Percentiles rank a stretch among this genome's conserved stretches.
These are phyloP conservation scores for Acanthosoma haemorrhoidale DNA, from an alignment of 2,888 invertebrate species.

Conservation along the genomic window DNA sequence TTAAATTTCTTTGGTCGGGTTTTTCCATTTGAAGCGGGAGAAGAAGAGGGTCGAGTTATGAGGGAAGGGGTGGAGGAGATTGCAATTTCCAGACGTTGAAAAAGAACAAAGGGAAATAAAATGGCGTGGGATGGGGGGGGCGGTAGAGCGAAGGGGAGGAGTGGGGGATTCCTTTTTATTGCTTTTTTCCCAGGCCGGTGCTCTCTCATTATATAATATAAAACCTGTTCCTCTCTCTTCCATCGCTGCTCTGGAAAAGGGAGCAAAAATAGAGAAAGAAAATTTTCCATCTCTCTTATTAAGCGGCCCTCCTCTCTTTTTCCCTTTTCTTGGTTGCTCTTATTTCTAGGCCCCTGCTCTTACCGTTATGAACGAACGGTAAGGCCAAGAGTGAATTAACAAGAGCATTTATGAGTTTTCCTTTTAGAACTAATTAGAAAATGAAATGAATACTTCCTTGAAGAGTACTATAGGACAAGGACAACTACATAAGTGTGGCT, in stretches of 20 bases:
- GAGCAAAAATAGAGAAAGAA: conserved; percentile 21
- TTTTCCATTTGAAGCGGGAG: conserved; percentile 20
- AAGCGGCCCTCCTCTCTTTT: conserved; percentile 19
- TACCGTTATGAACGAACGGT: background rate
- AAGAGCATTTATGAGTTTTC: background rate
- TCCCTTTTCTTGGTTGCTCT: background rate
- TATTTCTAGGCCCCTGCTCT: conserved; percentile 9
- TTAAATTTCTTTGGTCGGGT: conserved; percentile 16
- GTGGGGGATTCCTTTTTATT: conserved; percentile 35
- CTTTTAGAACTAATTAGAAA: conserved; percentile 2
- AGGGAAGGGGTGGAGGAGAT: conserved; percentile 29
- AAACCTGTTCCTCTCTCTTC: conserved; percentile 33
- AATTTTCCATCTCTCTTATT: conserved; percentile 37
- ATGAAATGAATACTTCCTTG: background rate
- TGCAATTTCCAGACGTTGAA: conserved; percentile 40
- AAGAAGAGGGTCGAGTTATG: conserved; percentile 25
- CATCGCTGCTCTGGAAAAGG: background rate
- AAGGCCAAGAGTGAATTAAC: background rate
- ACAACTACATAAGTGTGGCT: too few species aligned
- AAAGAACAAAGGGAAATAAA: conserved; percentile 41
- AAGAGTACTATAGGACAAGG: too few species aligned
- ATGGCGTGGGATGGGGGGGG: conserved; percentile 30
- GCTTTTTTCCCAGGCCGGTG: conserved; percentile 34
- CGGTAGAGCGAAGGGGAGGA: background rate
- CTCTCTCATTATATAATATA: conserved; percentile 41